Conservation (phyloP, 30 jellyfish, hydroid and myxozoan genomes). For the Aurelia aurita region DNA sequence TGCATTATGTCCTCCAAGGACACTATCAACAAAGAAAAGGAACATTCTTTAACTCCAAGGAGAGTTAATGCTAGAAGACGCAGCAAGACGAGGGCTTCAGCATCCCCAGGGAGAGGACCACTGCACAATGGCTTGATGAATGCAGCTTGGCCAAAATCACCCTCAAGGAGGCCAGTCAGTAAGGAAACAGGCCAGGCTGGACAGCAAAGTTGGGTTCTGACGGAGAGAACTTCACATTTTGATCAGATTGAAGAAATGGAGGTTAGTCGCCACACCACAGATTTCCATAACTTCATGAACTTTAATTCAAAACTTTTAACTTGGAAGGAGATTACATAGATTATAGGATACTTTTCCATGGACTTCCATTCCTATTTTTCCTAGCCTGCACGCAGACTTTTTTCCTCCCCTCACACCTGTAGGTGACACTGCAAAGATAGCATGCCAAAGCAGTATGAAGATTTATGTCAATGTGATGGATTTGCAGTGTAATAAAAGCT, state of each 20-base stretch:
- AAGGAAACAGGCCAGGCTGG: not conserved
- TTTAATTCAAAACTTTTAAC: too few relatives aligned
- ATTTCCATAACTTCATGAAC: too few relatives aligned
- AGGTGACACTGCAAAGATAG: too few relatives aligned
- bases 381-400: too few relatives aligned
- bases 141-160: conserved; percentile 98
- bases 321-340: too few relatives aligned
- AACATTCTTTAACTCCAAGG: conserved; percentile 38
- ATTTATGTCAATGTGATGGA: too few relatives aligned
- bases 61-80: conserved; percentile 42
- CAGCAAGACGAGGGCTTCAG: conserved; percentile 60
- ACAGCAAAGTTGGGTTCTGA: conserved; percentile 3
- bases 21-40: not conserved
- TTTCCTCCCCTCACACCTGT: too few relatives aligned
- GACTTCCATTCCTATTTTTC: too few relatives aligned
- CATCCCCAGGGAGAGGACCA: conserved; percentile 79
- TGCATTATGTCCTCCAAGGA: conserved; percentile 14
- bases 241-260: conserved; percentile 78
- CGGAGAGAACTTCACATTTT: not conserved
- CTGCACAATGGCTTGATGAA: conserved; percentile 73
- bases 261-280: too few relatives aligned
- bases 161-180: conserved; percentile 27
- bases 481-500: too few relatives aligned
- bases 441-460: too few relatives aligned
- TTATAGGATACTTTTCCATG: too few relatives aligned